These are phyloP conservation scores for Dasypogon diadema DNA, from an alignment of 2,888 invertebrate genomes.

Conservation along the genomic window DNA sequence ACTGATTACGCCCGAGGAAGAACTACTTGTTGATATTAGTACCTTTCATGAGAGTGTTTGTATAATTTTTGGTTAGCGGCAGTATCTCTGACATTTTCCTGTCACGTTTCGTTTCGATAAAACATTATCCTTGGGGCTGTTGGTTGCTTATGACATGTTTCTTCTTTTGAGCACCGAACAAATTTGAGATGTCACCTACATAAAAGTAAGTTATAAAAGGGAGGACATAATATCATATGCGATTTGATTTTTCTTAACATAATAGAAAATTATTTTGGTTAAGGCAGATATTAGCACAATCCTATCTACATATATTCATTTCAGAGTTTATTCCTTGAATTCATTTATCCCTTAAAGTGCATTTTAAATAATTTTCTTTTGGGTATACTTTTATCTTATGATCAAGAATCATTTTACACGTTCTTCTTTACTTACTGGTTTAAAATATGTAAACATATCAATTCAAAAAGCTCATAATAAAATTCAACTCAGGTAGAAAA, in stretches of 20 bases:
- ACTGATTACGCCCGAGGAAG: too few species aligned
- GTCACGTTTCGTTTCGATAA: too few species aligned
- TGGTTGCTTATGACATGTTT: not conserved
- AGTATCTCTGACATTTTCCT: not conserved
- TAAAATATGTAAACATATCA: constrained; percentile 50
- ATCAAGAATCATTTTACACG: constrained; percentile 38
- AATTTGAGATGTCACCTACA: too few species aligned
- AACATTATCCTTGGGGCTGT: not conserved
- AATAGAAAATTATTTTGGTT: too few species aligned
- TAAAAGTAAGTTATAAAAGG: too few species aligned
- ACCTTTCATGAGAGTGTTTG: not conserved
- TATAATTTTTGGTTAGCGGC: not conserved
- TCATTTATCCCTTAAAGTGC: not conserved
- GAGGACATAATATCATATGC: too few species aligned
- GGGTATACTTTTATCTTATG: constrained; percentile 46
- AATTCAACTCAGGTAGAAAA: constrained; percentile 55
- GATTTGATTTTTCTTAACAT: too few species aligned
- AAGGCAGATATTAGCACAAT: too few species aligned
- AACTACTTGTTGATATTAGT: too few species aligned
- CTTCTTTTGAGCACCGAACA: not conserved
- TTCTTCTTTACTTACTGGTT: not conserved
- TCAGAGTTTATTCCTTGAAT: too few species aligned
- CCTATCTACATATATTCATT: too few species aligned
- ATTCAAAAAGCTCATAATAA: constrained; percentile 52
- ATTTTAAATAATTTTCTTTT: constrained; percentile 22